These are phyloP conservation scores for Vulpes vulpes DNA, from an alignment of 2,113 vertebrate genomes.

Conservation along the genomic window DNA sequence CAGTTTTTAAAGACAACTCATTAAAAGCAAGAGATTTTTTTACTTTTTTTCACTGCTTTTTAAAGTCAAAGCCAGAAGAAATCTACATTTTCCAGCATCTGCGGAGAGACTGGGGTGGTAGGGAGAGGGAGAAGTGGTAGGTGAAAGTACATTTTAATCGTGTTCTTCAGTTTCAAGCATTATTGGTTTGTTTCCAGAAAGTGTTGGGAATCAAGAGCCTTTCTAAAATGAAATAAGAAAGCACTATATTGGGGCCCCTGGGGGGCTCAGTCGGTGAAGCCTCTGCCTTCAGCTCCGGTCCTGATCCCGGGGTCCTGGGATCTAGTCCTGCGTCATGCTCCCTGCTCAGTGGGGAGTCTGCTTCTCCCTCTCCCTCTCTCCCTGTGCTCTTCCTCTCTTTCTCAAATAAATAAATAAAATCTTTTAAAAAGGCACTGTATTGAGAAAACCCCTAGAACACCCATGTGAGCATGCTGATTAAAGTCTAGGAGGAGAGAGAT, in stretches of 20 bases:
- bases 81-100: not conserved
- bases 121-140: not conserved
- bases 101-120: fast-evolving
- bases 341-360: not conserved
- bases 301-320: not conserved
- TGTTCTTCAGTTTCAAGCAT: not conserved
- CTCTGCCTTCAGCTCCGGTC: not conserved
- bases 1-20: not conserved
- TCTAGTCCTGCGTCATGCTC: fast-evolving
- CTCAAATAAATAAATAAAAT: not conserved
- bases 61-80: no score
- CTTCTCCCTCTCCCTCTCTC: not conserved
- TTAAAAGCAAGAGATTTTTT: not conserved
- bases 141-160: fast-evolving
- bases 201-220: no score
- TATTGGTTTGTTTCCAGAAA: not conserved
- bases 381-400: not conserved
- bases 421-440: not conserved
- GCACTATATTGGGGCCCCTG: not conserved
- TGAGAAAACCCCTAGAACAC: not conserved
- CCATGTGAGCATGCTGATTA: not conserved
- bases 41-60: no score
- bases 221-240: not conserved
- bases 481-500: not conserved
- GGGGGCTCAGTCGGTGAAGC: not conserved